Conservation (phyloP, 2,888 invertebrate species). For the Stratiomys singularior region DNA sequence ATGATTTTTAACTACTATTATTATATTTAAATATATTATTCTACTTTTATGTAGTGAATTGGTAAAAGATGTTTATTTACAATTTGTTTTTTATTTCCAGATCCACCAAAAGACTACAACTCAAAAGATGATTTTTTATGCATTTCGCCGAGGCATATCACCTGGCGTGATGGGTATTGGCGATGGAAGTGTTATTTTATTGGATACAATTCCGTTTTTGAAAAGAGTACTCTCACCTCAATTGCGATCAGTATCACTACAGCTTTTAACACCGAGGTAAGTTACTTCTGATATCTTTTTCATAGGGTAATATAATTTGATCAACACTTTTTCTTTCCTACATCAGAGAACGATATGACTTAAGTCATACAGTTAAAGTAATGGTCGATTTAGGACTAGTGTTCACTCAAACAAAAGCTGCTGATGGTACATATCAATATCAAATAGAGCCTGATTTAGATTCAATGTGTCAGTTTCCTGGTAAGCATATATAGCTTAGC, state of each 20-base stretch:
- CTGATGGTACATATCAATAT: constrained; percentile 80
- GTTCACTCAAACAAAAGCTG: constrained; percentile 81
- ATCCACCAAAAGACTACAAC: constrained; percentile 68
- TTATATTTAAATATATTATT: too few relatives aligned
- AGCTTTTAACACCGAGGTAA: constrained; percentile 63
- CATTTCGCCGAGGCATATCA: constrained; percentile 74
- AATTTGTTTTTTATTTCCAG: too few relatives aligned
- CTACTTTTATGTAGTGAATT: too few relatives aligned
- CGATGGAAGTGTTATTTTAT: constrained; percentile 66
- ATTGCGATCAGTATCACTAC: constrained; percentile 74
- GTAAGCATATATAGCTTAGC: constrained; percentile 52
- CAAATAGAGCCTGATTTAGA: constrained; percentile 83
- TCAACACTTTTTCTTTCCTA: too few relatives aligned
- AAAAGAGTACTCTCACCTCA: constrained; percentile 78
- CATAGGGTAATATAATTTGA: background rate
- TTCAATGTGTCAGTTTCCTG: constrained; percentile 65
- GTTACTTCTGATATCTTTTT: constrained; percentile 41
- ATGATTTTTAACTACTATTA: too few relatives aligned
- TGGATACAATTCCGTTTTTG: constrained; percentile 79
- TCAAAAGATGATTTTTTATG: constrained; percentile 68
- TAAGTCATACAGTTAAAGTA: constrained; percentile 77
- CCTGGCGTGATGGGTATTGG: constrained; percentile 61
- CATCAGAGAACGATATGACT: constrained; percentile 66
- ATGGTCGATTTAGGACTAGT: constrained; percentile 92
- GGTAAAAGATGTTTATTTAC: too few relatives aligned